phyloP scores from a whole-genome alignment of 92 coral and sea anemone genomes.

The Heteractis magnifica region DNA sequence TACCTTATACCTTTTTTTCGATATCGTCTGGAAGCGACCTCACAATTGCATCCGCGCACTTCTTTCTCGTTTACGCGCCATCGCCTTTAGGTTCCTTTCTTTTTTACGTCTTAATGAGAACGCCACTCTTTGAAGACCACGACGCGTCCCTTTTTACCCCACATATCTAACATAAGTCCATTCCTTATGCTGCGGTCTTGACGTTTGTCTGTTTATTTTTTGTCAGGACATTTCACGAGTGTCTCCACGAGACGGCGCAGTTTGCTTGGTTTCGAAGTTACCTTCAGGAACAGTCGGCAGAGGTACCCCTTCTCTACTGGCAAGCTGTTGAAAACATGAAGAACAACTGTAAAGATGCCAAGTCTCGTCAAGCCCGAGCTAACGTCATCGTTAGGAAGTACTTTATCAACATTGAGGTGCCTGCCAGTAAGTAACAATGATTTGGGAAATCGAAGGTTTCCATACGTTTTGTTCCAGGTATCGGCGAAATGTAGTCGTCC shows the following conservation, averaged over 20 bases:
- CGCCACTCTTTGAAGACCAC: too few relatives aligned
- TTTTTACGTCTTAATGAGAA: too few relatives aligned
- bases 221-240: slow-evolving; percentile 73
- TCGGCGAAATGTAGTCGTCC: too few relatives aligned
- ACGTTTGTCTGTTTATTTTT: not conserved
- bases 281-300: slow-evolving; percentile 66
- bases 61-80: too few relatives aligned
- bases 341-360: slow-evolving; percentile 80
- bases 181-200: not conserved
- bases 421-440: slow-evolving; percentile 64
- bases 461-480: too few relatives aligned
- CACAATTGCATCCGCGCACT: too few relatives aligned
- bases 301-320: slow-evolving; percentile 85
- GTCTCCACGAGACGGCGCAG: slow-evolving; percentile 69
- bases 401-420: slow-evolving; percentile 72
- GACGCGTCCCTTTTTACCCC: too few relatives aligned
- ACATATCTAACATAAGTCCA: not conserved
- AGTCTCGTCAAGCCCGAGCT: slow-evolving; percentile 84
- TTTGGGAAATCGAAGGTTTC: too few relatives aligned
- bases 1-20: too few relatives aligned
- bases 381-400: slow-evolving; percentile 71
- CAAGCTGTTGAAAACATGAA: slow-evolving; percentile 97
- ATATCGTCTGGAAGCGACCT: too few relatives aligned
- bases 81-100: too few relatives aligned
- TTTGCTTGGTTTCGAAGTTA: slow-evolving; percentile 74